phyloP scores from a whole-genome alignment of 2,797 vertebrate genomes.

The Enteromius argenteus region DNA sequence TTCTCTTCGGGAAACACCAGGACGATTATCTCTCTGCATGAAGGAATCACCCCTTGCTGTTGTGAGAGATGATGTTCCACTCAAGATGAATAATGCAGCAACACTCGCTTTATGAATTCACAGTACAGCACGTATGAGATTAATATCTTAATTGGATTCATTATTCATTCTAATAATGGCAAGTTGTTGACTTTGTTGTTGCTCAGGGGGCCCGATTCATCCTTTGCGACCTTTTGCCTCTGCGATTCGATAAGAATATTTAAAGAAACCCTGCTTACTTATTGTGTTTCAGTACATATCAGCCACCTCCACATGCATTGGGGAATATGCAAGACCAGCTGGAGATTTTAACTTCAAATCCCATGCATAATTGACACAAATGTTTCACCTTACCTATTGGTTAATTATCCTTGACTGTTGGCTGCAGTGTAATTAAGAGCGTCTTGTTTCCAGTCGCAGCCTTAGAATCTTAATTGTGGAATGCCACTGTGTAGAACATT shows the following conservation, averaged over 20 bases:
- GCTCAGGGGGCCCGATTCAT: constrained; percentile 57
- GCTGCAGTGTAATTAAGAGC: constrained; percentile 69
- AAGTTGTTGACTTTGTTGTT: constrained; percentile 60
- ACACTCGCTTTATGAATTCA: constrained; percentile 68
- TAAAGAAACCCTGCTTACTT: constrained; percentile 24
- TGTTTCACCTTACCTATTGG: constrained; percentile 61
- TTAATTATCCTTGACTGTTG: constrained; percentile 73
- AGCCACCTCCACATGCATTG: constrained; percentile 34
- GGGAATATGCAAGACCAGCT: constrained; percentile 36
- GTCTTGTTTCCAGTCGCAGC: constrained; percentile 58
- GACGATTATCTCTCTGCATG: constrained; percentile 54
- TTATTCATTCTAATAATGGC: constrained; percentile 68
- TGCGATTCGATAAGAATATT: constrained; percentile 48
- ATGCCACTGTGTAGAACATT: constrained; percentile 55
- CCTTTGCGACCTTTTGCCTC: constrained; percentile 60
- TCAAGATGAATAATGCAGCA: constrained; percentile 63
- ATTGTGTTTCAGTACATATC: constrained; percentile 46
- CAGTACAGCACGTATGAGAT: constrained; percentile 59
- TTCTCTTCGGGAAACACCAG: constrained; percentile 53
- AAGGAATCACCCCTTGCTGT: constrained; percentile 53
- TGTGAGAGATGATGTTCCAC: constrained; percentile 48
- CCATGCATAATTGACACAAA: constrained; percentile 59
- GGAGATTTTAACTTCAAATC: constrained; percentile 55
- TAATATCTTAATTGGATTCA: constrained; percentile 73
- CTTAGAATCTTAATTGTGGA: constrained; percentile 62